Evolutionary conservation across 2,797 vertebrate species (phyloP), one percentile per base, ranked within the genome.

Genomic region (Cirrhinus molitorella): DNA sequence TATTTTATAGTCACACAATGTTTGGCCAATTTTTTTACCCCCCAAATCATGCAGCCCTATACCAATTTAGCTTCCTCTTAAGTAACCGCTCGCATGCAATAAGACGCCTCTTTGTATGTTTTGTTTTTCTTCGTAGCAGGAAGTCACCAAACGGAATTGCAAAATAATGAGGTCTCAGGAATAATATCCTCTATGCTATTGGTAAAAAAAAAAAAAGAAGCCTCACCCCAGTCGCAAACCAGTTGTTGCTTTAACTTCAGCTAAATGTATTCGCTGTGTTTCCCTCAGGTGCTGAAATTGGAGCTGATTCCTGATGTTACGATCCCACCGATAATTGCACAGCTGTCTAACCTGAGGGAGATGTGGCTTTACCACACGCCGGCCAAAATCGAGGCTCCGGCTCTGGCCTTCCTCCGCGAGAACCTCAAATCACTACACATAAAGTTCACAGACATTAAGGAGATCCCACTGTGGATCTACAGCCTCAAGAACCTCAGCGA

Each of bases 361-460:
- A 94, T 99, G 91, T 99, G 98, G 97, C 95, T 99, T 28, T 99
- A 99, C 91, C 98, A 99, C 92, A 99, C 98, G 0, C 98, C 97
- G 0, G 98, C 98, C 86, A 98, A 96, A 93, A 99, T 99, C 0
- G 98, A 99, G 92, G 97, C 98, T n/a, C 97, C 98, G 0, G 98
- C 98, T 47, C 93, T 99, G 85, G 97, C 97, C 86, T 99, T 99
- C 91, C 91, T 99, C 81, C 94, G 97, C 0, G 98, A 99, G 91
- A 97, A 97, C 87, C 94, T 99, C 76, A 96, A 96, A 88, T 98
- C 98, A 0, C 94, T 99, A 77, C 98, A 99, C 89, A 97, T 99
- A 87, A 99, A 99, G 91, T 99, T 99, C 95, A 99, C 97, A 0
- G 98, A 99, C 91, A 98, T 99, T 90, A 99, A 99, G 93, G 98